phyloP scores from a whole-genome alignment of 2,888 invertebrate genomes.

The Sphecodes monilicornis region DNA sequence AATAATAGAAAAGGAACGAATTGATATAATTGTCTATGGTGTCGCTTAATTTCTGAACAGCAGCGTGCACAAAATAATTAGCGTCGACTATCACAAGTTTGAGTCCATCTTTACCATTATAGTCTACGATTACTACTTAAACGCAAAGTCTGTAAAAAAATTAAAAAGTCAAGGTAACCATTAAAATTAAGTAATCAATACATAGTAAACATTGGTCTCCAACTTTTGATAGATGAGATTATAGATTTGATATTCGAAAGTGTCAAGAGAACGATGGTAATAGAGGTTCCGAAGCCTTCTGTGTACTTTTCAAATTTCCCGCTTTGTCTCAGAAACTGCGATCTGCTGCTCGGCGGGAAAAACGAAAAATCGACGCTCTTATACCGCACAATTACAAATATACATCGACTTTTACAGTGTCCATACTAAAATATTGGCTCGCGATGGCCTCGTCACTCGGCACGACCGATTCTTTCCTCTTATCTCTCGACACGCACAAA shows the following conservation, averaged over 20 bases:
- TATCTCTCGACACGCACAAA: constrained; percentile 21
- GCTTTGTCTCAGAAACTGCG: neutral
- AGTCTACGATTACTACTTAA: neutral
- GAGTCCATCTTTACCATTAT: constrained; percentile 19
- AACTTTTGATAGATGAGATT: constrained; percentile 5
- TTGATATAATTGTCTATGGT: neutral
- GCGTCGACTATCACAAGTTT: constrained; percentile 15
- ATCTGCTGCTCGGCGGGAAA: neutral
- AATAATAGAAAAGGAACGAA: neutral
- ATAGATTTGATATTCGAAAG: neutral
- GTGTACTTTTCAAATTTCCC: neutral
- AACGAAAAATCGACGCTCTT: constrained; percentile 17
- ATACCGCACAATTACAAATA: constrained; percentile 35
- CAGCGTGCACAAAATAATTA: constrained; percentile 8
- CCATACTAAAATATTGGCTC: constrained; percentile 50
- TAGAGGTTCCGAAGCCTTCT: neutral
- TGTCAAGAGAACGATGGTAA: neutral
- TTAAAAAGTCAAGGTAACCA: neutral
- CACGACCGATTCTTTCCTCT: constrained; percentile 23
- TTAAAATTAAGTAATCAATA: neutral
- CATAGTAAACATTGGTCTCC: neutral
- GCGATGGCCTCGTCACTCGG: constrained; percentile 13
- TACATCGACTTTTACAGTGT: constrained; percentile 43
- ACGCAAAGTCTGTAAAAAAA: neutral
- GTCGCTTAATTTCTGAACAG: neutral